These are phyloP conservation scores for Shargacucullia verbasci DNA, from an alignment of 2,888 invertebrate genomes.

Conservation along the genomic window DNA sequence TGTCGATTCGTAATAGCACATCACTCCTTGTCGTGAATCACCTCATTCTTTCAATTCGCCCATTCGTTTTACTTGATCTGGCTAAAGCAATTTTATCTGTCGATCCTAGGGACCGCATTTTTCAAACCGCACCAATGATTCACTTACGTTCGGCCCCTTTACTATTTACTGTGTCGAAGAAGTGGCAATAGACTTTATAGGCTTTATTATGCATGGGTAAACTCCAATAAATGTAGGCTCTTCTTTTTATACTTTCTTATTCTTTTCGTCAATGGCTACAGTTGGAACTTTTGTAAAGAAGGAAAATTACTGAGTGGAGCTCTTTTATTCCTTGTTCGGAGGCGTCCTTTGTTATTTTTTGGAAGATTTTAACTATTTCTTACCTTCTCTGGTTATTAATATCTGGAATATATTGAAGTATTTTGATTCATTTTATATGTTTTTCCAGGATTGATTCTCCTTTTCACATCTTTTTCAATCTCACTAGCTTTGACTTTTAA, in stretches of 20 bases:
- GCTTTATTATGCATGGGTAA: constrained; percentile 52
- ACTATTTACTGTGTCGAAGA: constrained; percentile 51
- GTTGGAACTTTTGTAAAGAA: constrained; percentile 19
- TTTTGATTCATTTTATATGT: too few relatives aligned
- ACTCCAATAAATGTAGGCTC: constrained; percentile 46
- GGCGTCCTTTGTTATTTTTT: neutral
- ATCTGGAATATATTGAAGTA: too few relatives aligned
- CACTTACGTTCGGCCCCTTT: constrained; percentile 55
- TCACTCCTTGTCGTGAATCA: constrained; percentile 53
- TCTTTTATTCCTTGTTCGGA: constrained; percentile 25
- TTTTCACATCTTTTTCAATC: too few relatives aligned
- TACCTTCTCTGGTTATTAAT: too few relatives aligned
- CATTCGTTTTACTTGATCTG: constrained; percentile 57
- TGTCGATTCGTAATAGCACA: constrained; percentile 37
- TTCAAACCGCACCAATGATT: constrained; percentile 62
- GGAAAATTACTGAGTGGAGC: constrained; percentile 15
- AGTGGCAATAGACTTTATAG: constrained; percentile 51
- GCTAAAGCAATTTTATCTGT: constrained; percentile 61
- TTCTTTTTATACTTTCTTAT: constrained; percentile 24
- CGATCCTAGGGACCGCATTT: constrained; percentile 58
- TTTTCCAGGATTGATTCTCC: too few relatives aligned
- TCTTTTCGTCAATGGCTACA: constrained; percentile 8
- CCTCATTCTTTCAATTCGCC: constrained; percentile 58
- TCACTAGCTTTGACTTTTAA: too few relatives aligned
- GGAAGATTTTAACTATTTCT: neutral